phyloP scores from a whole-genome alignment of 2,888 invertebrate genomes.

The Idaea biselata region DNA sequence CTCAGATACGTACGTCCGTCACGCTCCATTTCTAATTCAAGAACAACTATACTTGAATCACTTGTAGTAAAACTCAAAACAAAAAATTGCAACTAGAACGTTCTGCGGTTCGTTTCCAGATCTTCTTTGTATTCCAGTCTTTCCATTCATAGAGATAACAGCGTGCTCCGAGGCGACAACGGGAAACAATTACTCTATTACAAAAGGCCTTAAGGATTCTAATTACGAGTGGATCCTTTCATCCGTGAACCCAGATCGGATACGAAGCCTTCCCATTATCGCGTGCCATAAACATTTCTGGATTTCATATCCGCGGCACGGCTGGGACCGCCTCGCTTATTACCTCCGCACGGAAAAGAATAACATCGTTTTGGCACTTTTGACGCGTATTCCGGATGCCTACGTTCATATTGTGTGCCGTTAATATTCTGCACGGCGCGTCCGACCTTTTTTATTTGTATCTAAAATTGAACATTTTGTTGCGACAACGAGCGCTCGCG shows the following conservation, averaged over 20 bases:
- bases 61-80: slow-evolving; percentile 44
- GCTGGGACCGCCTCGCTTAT: slow-evolving; percentile 70
- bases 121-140: slow-evolving; percentile 62
- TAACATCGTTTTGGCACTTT: slow-evolving; percentile 79
- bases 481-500: slow-evolving; percentile 73
- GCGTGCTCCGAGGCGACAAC: slow-evolving; percentile 62
- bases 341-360: slow-evolving; percentile 77
- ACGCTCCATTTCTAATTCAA: slow-evolving; percentile 24
- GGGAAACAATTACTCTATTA: slow-evolving; percentile 73
- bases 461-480: slow-evolving; percentile 81
- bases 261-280: slow-evolving; percentile 70
- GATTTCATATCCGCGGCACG: slow-evolving; percentile 77
- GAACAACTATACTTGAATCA: slow-evolving; percentile 45
- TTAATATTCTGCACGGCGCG: slow-evolving; percentile 78
- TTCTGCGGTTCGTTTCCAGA: slow-evolving; percentile 49
- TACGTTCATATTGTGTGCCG: slow-evolving; percentile 78
- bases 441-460: slow-evolving; percentile 81
- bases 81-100: slow-evolving; percentile 43
- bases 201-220: slow-evolving; percentile 72
- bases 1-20: slow-evolving; percentile 40
- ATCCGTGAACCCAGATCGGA: slow-evolving; percentile 70
- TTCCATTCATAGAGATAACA: slow-evolving; percentile 68
- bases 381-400: slow-evolving; percentile 78
- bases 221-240: slow-evolving; percentile 69
- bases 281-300: slow-evolving; percentile 75